Conservation (phyloP, 1,140 invertebrate species). For the Sitobion miscanthi region DNA sequence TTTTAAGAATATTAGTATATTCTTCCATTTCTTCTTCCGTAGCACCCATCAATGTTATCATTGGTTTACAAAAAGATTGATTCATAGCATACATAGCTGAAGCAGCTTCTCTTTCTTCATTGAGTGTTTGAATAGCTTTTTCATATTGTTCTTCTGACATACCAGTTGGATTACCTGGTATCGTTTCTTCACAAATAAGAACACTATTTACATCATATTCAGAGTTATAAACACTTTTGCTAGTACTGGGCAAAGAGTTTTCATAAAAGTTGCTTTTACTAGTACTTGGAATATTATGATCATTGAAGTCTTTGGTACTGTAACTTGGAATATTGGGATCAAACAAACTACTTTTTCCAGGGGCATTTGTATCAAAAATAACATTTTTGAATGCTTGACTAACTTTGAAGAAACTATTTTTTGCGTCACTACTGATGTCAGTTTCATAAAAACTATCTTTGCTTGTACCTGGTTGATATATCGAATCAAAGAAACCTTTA, state of each 20-base stretch:
- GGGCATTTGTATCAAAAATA: background rate
- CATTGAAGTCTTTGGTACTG: background rate
- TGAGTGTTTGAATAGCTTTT: background rate
- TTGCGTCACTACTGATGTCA: background rate
- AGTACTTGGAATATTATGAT: background rate
- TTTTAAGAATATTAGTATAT: conserved; percentile 2
- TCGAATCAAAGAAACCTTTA: conserved; percentile 18
- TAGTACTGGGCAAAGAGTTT: conserved; percentile 58
- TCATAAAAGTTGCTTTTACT: conserved; percentile 59
- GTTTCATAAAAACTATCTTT: background rate
- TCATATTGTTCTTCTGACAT: conserved; percentile 63
- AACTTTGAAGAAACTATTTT: background rate
- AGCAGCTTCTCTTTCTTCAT: conserved; percentile 30
- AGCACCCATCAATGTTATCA: background rate
- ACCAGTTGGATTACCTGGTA: conserved; percentile 83
- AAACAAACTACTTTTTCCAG: background rate
- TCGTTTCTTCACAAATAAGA: conserved; percentile 85
- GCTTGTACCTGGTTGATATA: background rate
- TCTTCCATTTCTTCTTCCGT: background rate
- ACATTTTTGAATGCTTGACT: background rate
- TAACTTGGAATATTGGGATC: background rate
- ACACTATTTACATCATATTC: conserved; percentile 62
- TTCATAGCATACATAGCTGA: conserved; percentile 32
- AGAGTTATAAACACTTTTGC: conserved; percentile 60
- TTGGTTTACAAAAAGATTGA: background rate